Base-by-base conservation (phyloP, 2,797 vertebrate species). In the Malurus leucopterus region DNA sequence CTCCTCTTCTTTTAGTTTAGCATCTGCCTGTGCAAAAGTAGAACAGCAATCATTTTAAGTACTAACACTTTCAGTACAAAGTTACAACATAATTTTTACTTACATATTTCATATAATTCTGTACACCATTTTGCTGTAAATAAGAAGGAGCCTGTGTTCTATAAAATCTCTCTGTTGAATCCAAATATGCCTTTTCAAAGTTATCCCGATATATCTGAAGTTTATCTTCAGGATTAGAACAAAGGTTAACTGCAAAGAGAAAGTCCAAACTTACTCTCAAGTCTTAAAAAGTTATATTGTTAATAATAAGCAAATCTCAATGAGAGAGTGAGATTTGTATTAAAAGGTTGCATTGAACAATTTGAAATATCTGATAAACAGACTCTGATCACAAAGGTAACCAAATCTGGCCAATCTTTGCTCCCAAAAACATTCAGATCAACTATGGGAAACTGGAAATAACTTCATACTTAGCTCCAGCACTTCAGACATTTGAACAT, bases 101-200 rank as follows among this genome's bases (percentile, higher is more conserved):
- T 98, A 99, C 99, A 97, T 99, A 99, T 99, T 99, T 99, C 99
- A 99, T 99, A 96, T 99, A 99, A 97, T 99, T 99, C 93, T 99
- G 99, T 91, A 99, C 99, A 91, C 99, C 99, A 1, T 99, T 99
- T 95, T 99, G 99, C 73, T 99, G 99, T 57, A 99, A 98, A 96
- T 99, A 99, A 15, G 99, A 98, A 30, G 99, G 99, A 30, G 99
- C 99, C 89, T 99, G 99, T 44, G 99, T 99, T 97, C 99, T 98
- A 97, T 99, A 99, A 97, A 99, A 99, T 94, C 99, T 98, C 97
- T 99, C 99, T 15, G 99, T 99, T 49, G 99, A 99, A 95, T 99
- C 99, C 97, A 99, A 97, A 92, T 99, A 99, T 1, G 99, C 98
- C 92, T 99, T 99, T 96, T 99, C 99, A 98, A 99, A 99, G 97